Base-by-base conservation (phyloP, 92 coral and sea anemone genomes). In the Anthopleura xanthogrammica region DNA sequence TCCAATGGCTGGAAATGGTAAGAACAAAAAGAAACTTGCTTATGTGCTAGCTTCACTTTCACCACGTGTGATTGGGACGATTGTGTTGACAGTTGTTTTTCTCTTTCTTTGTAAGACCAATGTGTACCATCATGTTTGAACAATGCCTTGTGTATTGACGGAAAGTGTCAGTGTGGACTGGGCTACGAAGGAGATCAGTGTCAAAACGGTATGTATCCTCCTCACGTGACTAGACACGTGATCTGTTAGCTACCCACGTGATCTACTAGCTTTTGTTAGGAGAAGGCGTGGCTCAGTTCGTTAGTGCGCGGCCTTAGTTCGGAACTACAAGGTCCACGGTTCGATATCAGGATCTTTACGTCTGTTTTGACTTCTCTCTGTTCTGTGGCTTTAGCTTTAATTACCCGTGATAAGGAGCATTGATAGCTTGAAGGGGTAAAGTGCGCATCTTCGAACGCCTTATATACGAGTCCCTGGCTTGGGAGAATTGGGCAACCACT, bases 151-250 rank as follows among this genome's bases (percentile, higher is more conserved):
- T 94, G 98, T 64, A 90, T 94, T 8, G 92, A 84, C 52, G 98
- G 98, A 1, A 89, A 84, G 71, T 94, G 98, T 65, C 89, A 92
- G 80, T 94, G 98, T 83, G 89, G 93, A 3, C 82, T 86, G 43
- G 85, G 89, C 76, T 94, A 92, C 42, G 98, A 87, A 78, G 98
- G 98, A 29, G 88, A 80, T 22, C 89, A 81, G 71, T 94, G 98
- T 80, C 94, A 92, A 75, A 79, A 82, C 60, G 96, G 98, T 94
- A 84, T 75, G 41, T 24, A 41, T 68, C 12, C 41, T 1, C 58
- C 13, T 77, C 41, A 22, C 70, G 1, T 24, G 48, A 65, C 52
- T 39, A 77, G 12, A 2, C 58, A 54, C 58, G 14, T 54, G 58
- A 22, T 20, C 29, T 62, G 3, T 62, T 62, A 62, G 9, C 70